Base-by-base conservation (phyloP, 2,888 invertebrate genomes). In the Trachelus troglodyta region DNA sequence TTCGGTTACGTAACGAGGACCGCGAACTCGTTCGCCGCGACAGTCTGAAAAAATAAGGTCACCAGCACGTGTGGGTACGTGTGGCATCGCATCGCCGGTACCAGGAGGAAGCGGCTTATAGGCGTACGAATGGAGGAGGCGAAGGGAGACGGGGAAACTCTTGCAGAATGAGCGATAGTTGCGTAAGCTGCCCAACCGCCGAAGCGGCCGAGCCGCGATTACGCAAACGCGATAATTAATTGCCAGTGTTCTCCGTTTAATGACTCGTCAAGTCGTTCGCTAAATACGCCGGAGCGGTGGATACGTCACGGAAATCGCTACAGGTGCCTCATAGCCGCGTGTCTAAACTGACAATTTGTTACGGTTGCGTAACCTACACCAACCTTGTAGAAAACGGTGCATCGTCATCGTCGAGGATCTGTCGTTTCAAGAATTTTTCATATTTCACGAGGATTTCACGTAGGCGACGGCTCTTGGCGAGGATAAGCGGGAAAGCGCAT, bases 141-240 rank as follows among this genome's bases (percentile, higher is more conserved):
- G 79, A 79, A 75, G 78, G 77, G 76, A 12, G 35, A 35, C 81
- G 69, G 37, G 30, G 69, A 81, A 81, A 79, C 79, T 78, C 79
- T 81, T 78, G 81, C 80, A 82, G 85, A 85, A 86, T 87, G 84
- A 86, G 82, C 84, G 84, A 87, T 86, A 84, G 85, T 87, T 87
- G 85, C 87, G 87, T 85, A 87, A 87, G 82, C 81, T 83, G 77
- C 76, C 74, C 33, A 80, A 80, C 82, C 84, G 83, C 81, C 84
- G 84, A 82, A 81, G 81, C 82, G 82, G 83, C 82, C 83, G 82
- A 83, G 81, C 83, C 79, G 84, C 86, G 86, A 88, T 88, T 89
- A 89, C 88, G 89, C 85, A 89, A 89, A 89, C 86, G 86, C 86
- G 86, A 89, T 88, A 89, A 89, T 89, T 89, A 89, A 89, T 89